Evolutionary conservation across 2,113 vertebrate genomes (phyloP).

Genomic region (Microcebus ravelobensis): DNA sequence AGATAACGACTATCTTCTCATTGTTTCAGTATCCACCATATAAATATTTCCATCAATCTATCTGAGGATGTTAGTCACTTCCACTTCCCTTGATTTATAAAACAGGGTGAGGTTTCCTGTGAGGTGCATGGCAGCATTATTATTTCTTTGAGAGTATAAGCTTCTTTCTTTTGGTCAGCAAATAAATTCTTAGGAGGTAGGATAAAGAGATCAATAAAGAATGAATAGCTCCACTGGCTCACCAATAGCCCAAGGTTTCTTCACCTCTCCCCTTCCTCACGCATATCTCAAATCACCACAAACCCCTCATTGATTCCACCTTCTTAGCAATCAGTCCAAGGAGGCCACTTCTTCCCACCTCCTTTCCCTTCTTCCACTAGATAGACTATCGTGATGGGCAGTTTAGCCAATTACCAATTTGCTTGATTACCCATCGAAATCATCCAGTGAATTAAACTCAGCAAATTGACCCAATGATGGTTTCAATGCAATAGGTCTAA

Average conservation of each 20-base stretch:
- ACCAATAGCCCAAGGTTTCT: not conserved
- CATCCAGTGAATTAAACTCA: not conserved
- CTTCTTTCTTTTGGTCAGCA: not conserved
- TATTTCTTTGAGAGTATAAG: not conserved
- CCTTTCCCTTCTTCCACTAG: slow-evolving; percentile 20
- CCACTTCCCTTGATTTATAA: not conserved
- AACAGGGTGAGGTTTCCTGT: not conserved
- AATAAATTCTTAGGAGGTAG: not conserved
- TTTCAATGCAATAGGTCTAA: not conserved
- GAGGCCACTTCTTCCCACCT: not conserved
- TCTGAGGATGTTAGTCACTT: not conserved
- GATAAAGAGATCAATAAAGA: not conserved
- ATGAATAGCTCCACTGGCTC: not conserved
- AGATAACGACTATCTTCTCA: not conserved
- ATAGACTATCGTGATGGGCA: not conserved
- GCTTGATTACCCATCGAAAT: slow-evolving; percentile 17
- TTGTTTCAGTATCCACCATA: not conserved
- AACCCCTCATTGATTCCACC: not conserved
- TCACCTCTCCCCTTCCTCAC: not conserved
- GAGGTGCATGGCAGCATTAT: not conserved
- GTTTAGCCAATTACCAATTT: slow-evolving; percentile 25
- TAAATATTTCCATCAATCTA: not conserved
- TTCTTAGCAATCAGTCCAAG: not conserved
- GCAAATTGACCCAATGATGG: not conserved
- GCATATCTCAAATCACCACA: not conserved